A percentile compares a stretch with the other conserved stretches of the same genome.
phyloP scores from a whole-genome alignment of 1,140 invertebrate species.

The Conus ventricosus region DNA sequence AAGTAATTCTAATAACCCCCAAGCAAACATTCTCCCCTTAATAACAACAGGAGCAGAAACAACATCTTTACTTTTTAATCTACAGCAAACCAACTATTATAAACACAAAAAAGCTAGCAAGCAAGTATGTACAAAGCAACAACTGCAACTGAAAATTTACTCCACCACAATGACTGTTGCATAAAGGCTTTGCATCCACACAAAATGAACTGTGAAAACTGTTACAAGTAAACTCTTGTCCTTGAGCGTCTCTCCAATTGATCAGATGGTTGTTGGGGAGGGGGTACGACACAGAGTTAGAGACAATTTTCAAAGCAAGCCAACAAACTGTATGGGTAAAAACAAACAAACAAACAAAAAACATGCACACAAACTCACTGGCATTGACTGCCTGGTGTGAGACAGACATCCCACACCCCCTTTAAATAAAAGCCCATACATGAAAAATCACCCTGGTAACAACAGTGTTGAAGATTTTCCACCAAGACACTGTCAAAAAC shows the following conservation, averaged over 20 bases:
- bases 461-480: background rate
- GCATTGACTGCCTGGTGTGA: background rate
- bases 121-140: background rate
- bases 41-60: no score
- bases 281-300: background rate
- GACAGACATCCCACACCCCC: background rate
- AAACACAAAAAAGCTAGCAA: background rate
- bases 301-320: background rate
- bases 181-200: slow-evolving; percentile 13
- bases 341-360: background rate
- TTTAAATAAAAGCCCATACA: background rate
- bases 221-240: no score
- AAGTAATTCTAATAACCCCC: background rate
- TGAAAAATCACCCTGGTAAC: background rate
- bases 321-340: background rate
- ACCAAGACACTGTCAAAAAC: no score
- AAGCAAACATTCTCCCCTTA: background rate
- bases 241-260: background rate
- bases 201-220: background rate
- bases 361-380: no score
- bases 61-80: background rate
- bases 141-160: background rate
- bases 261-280: background rate
- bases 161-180: background rate
- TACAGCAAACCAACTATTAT: background rate